phyloP scores from a whole-genome alignment of 1,140 invertebrate genomes.

The Augochlora pura region DNA sequence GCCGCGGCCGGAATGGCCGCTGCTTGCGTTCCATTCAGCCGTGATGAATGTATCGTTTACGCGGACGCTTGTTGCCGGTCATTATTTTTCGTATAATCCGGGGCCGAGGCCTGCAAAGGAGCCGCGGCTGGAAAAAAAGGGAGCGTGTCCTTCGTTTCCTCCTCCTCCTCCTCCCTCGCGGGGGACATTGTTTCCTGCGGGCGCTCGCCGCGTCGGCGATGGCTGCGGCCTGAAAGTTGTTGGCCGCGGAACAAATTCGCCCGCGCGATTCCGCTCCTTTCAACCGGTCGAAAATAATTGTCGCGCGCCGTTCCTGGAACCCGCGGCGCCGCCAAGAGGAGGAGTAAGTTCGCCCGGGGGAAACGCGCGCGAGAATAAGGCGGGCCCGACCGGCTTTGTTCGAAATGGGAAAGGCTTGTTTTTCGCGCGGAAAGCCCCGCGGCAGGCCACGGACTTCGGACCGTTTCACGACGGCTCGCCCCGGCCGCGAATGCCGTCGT shows the following conservation, averaged over 20 bases:
- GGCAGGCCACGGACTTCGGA: neutral
- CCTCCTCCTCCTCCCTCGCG: too few species aligned
- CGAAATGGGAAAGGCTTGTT: constrained; percentile 73
- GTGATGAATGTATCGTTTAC: constrained; percentile 30
- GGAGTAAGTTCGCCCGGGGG: constrained; percentile 37
- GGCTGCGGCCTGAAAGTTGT: neutral
- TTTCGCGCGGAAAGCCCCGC: constrained; percentile 51
- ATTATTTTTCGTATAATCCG: constrained; percentile 23
- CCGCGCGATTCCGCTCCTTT: constrained; percentile 18
- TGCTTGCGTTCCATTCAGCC: constrained; percentile 24
- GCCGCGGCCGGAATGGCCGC: neutral
- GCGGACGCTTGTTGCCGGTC: constrained; percentile 17
- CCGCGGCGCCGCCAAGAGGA: too few species aligned
- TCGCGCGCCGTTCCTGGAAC: constrained; percentile 3
- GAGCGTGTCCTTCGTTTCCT: neutral
- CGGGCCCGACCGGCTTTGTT: constrained; percentile 37
- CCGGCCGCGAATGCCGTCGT: constrained; percentile 16
- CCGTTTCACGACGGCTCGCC: constrained; percentile 47
- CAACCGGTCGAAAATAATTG: constrained; percentile 29
- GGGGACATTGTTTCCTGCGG: neutral
- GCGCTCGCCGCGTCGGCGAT: neutral
- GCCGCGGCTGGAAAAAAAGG: neutral
- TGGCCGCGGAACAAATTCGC: constrained; percentile 14
- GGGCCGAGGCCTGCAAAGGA: neutral
- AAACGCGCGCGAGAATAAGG: constrained; percentile 52